These are phyloP conservation scores for Coranthus polyacanthus DNA, from an alignment of 2,797 vertebrate species.

Conservation along the genomic window DNA sequence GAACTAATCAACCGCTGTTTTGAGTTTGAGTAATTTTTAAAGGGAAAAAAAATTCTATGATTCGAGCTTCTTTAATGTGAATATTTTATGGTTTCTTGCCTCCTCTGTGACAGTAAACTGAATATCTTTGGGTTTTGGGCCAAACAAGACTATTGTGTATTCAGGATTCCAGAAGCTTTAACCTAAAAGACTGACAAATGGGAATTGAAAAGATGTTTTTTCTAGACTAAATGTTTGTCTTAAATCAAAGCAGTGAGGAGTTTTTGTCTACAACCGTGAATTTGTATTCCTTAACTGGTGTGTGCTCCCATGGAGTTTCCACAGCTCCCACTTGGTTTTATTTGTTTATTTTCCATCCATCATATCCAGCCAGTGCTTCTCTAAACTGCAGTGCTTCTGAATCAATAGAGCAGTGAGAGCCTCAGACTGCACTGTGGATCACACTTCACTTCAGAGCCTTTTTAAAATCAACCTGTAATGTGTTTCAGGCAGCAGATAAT, in stretches of 20 bases:
- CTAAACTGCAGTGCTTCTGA: conserved; percentile 58
- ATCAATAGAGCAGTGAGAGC: conserved; percentile 63
- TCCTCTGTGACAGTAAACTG: too few relatives aligned
- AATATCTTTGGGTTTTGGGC: too few relatives aligned
- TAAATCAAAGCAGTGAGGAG: too few relatives aligned
- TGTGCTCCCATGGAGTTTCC: conserved; percentile 37
- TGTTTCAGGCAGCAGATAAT: conserved; percentile 43
- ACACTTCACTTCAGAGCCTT: conserved; percentile 39
- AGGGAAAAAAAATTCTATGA: too few relatives aligned
- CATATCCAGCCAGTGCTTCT: conserved; percentile 41
- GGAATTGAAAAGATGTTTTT: too few relatives aligned
- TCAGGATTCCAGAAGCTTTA: too few relatives aligned
- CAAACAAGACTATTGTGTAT: too few relatives aligned
- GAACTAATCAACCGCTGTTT: too few relatives aligned
- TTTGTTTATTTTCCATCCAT: conserved; percentile 68
- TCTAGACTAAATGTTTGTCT: conserved; percentile 5
- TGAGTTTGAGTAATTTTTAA: too few relatives aligned
- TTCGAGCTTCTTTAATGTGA: too few relatives aligned
- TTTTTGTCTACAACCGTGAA: conserved; percentile 15
- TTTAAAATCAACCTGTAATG: conserved; percentile 45
- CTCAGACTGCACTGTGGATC: conserved; percentile 40
- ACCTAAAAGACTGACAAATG: too few relatives aligned
- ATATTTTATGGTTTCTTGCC: too few relatives aligned
- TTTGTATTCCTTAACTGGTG: conserved; percentile 31
- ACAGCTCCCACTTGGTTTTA: conserved; percentile 35